Base-by-base conservation (phyloP, 92 coral and sea anemone genomes). In the Epizoanthus stellaris region DNA sequence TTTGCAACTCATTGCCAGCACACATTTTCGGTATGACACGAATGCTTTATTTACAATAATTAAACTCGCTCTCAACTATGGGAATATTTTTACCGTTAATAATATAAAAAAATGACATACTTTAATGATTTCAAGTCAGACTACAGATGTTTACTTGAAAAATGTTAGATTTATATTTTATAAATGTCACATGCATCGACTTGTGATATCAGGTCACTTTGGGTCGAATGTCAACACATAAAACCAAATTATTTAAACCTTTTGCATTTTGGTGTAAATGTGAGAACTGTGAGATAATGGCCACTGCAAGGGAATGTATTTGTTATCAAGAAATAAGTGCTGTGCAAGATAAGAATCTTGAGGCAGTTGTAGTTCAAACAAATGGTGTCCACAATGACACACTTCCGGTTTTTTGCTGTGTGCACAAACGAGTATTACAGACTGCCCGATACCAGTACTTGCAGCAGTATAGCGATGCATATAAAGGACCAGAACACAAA, bases 301-400 rank as follows among this genome's bases (percentile, higher is more conserved):
- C 42, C 42, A 85, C 82, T 73, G 88, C 19, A 72, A 73, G 52
- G 6, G 88, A 70, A 4, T 85, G 82, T 34, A 30, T 74, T 45
- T 85, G 88, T 61, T 85, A 74, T 66, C 75, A 64, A 52, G 82
- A 85, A 75, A 85, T 74, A 6, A 66, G 67, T 80, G 74, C 67
- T 9, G 70, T 85, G 5, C 54, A 54, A 53, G 72, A 85, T 53
- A 85, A 85, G 64, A 69, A 38, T 30, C 60, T 67, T 10, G 84
- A 85, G 25, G 77, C 71, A 63, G 89, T 77, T 6, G 72, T 74
- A 5, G 73, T 30, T 30, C 36, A 30, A 30, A 0, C 36, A 30
- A 30, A 67, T 17, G 84, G 85, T 68, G 89, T 38, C 74, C 25
- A 23, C 25, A 23, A 23, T 23, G 25, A 23, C 25, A 23, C 25